phyloP scores from a whole-genome alignment of 2,113 vertebrate species.

The Prolemur simus region DNA sequence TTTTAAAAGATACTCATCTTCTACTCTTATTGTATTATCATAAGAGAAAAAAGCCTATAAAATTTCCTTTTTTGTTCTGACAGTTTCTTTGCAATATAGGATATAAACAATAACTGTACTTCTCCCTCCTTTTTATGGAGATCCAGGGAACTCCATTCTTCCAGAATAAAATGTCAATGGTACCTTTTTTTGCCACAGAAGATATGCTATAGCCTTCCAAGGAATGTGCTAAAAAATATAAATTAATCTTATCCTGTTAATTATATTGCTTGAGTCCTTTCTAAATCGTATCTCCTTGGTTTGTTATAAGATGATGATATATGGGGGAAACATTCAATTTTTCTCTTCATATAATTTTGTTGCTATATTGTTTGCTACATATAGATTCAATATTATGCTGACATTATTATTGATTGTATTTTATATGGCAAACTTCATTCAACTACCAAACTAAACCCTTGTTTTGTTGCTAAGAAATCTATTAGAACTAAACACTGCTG shows the following conservation, averaged over 20 bases:
- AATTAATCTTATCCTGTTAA: background rate
- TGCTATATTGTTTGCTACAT: background rate
- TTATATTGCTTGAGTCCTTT: background rate
- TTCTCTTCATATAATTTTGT: background rate
- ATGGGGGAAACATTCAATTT: background rate
- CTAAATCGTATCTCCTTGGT: background rate
- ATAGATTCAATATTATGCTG: background rate
- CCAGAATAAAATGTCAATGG: background rate
- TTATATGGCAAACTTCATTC: background rate
- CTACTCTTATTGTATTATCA: background rate
- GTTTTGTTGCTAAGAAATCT: background rate
- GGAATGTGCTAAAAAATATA: background rate
- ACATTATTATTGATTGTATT: background rate
- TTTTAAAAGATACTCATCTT: background rate
- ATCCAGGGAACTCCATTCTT: background rate
- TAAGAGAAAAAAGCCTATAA: background rate
- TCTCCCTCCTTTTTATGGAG: background rate
- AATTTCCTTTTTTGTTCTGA: background rate
- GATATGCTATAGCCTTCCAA: background rate
- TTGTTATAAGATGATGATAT: background rate
- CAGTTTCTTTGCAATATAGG: background rate
- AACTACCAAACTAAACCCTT: background rate
- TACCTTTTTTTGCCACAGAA: background rate
- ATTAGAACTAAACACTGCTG: background rate
- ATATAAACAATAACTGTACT: background rate